Evolutionary conservation across 1,140 invertebrate species (phyloP).

Genomic region (Armadillidium nasatum): DNA sequence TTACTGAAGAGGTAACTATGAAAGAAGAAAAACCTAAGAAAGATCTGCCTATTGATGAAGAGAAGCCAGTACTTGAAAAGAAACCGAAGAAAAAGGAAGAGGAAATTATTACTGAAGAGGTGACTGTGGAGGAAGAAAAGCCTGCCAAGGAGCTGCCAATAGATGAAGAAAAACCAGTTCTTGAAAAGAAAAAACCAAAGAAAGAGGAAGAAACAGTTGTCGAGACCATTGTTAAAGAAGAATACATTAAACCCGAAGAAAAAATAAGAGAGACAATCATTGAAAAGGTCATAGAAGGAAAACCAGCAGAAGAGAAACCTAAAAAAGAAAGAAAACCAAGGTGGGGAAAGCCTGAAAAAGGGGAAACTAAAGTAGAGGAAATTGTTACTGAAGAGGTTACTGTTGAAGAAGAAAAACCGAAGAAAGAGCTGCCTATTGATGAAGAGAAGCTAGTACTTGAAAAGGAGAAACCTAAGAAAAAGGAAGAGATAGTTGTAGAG

Average conservation of each 20-base stretch:
- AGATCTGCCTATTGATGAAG: too few relatives aligned
- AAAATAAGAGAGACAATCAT: slow-evolving; percentile 2
- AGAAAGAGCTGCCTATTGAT: neutral
- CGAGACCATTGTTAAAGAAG: slow-evolving; percentile 16
- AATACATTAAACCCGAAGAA: slow-evolving; percentile 3
- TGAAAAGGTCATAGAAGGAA: neutral
- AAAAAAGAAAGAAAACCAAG: slow-evolving; percentile 2
- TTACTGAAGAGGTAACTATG: too few relatives aligned
- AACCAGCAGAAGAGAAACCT: neutral
- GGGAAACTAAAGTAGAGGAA: neutral
- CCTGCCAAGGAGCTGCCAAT: neutral
- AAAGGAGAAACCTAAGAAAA: neutral
- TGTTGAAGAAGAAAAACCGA: neutral
- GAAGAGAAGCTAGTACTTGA: neutral
- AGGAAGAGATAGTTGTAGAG: neutral
- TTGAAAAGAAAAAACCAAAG: neutral
- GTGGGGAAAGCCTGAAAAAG: neutral
- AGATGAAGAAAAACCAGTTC: neutral
- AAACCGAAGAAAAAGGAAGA: too few relatives aligned
- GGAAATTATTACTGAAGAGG: too few relatives aligned
- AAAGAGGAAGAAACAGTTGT: slow-evolving; percentile 9
- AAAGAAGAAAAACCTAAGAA: too few relatives aligned
- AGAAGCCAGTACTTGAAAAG: too few relatives aligned
- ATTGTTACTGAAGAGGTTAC: neutral
- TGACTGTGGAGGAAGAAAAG: neutral